Conservation (phyloP, 1,140 invertebrate species). For the Polypedilum vanderplanki region DNA sequence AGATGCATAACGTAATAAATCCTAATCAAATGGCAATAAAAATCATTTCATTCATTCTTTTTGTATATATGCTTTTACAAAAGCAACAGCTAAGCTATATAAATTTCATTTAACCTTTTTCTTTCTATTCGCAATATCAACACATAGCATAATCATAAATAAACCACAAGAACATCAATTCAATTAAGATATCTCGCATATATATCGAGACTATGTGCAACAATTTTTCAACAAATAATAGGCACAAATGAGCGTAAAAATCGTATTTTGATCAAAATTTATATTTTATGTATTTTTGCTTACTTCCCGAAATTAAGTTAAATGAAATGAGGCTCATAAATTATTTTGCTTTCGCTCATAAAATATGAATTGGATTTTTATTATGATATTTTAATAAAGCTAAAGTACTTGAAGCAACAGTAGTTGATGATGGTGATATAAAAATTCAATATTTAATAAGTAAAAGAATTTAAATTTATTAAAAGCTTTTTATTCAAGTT, state of each 20-base stretch:
- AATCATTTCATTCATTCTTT: not conserved
- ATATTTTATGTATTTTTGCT: not conserved
- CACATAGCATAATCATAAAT: not conserved
- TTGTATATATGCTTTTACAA: not conserved
- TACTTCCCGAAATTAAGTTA: no score
- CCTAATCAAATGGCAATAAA: conserved; percentile 17
- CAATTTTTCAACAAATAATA: not conserved
- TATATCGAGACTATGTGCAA: not conserved
- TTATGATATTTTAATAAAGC: no score
- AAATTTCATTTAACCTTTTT: not conserved
- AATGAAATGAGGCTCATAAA: no score
- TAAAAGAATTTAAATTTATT: no score
- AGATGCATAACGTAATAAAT: not conserved
- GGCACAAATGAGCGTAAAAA: not conserved
- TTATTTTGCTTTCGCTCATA: no score
- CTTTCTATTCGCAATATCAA: not conserved
- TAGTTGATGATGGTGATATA: no score
- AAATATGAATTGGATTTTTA: no score
- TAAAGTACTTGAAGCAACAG: no score
- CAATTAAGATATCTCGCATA: conserved; percentile 11
- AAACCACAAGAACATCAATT: conserved; percentile 22
- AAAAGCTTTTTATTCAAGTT: no score
- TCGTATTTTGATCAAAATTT: not conserved
- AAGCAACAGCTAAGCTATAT: not conserved
- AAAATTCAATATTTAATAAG: no score